These are phyloP conservation scores for Bos indicus DNA, from an alignment of 2,113 vertebrate species.

Conservation along the genomic window DNA sequence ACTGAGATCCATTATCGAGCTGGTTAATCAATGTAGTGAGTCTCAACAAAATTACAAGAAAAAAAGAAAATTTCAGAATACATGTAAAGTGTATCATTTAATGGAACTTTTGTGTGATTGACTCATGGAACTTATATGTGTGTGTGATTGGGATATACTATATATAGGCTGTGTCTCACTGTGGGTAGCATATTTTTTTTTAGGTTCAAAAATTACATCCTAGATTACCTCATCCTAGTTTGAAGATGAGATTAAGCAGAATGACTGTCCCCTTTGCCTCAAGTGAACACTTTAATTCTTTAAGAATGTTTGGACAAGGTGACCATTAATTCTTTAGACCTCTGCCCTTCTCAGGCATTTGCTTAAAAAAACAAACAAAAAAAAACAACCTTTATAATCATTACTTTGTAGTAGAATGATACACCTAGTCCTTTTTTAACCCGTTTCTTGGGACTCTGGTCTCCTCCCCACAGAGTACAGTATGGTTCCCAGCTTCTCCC, in stretches of 20 bases:
- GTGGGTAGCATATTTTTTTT: neutral
- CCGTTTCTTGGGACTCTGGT: neutral
- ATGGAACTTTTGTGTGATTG: neutral
- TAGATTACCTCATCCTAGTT: neutral
- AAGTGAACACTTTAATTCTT: neutral
- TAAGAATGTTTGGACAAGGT: neutral
- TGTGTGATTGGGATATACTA: neutral
- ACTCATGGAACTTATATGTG: neutral
- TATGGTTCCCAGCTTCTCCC: neutral
- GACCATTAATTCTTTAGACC: neutral
- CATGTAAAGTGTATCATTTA: neutral
- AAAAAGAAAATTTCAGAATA: neutral
- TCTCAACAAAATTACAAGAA: neutral
- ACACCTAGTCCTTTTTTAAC: neutral
- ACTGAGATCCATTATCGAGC: neutral
- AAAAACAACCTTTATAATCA: neutral
- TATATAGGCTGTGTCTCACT: neutral
- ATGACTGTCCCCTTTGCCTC: neutral
- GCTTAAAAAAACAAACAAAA: neutral
- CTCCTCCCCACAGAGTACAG: neutral
- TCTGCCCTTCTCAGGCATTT: neutral
- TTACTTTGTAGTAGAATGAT: neutral
- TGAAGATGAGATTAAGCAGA: constrained; percentile 4
- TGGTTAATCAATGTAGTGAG: neutral
- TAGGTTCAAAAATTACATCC: neutral